Base-by-base conservation (phyloP, 2,797 vertebrate species). In the Falco berigora region DNA sequence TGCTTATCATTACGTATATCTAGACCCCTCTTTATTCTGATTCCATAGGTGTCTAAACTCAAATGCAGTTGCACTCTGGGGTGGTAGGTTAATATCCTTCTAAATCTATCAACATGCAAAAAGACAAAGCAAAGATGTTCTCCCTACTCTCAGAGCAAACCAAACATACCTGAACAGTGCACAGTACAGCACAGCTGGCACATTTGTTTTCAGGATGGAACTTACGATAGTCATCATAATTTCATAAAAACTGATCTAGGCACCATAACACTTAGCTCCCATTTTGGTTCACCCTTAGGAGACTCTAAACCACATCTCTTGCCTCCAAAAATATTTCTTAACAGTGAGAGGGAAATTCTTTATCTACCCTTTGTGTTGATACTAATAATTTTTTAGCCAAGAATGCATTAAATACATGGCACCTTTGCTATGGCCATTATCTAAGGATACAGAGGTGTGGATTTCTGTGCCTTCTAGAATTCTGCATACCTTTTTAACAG, bases 1-100 rank as follows among this genome's bases (percentile, higher is more conserved):
- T 77, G 49, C 32, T 86, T 93, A 93, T 93, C 88, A 58, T 56
- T 80, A 80, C 23, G 36, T 32, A 2, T 49, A 92, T 91, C 82
- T 88, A 89, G 28, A 92, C 86, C 40, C 58, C 68, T 93, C 74
- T 84, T 83, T 90, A 82, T 86, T 93, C 76, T 68, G 76, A 83
- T 92, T 91, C 46, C 76, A 58, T 36, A 77, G 36, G 76, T 88
- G 73, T 64, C 42, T 76, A 75, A 94, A 92, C 62, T 64, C 56
- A 88, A 83, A 68, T 23, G 24, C 34, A 74, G 64, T 34, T 88
- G 79, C 49, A 64, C 77, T 86, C 46, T 75, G 13, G 16, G 68
- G 30, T 38, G 14, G n/a, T 19, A 74, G 72, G 68, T 86, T 83
- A 95, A 88, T 72, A 80, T 22, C 19, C 64, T 32, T 62, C 62